Evolutionary conservation across 1,140 invertebrate genomes (phyloP).

Genomic region (Micrasema longulum): DNA sequence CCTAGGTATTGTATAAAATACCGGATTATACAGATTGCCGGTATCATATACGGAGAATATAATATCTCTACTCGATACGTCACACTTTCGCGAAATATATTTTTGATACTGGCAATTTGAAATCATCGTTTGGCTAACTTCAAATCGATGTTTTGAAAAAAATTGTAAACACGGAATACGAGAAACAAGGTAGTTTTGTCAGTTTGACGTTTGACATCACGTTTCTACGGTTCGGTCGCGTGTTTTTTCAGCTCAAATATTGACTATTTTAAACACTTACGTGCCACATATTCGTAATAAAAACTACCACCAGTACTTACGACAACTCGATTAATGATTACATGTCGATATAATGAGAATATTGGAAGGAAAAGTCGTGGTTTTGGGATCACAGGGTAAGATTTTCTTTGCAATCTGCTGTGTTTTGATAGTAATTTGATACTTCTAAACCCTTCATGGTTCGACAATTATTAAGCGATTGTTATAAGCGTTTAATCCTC

Average conservation of each 20-base stretch:
- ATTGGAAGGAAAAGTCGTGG: conserved; percentile 85
- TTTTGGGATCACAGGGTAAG: conserved; percentile 84
- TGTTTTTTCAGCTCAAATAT: not conserved
- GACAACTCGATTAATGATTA: not conserved
- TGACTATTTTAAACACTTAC: not conserved
- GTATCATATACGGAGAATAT: too few species aligned
- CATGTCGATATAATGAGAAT: conserved; percentile 70
- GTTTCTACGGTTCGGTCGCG: not conserved
- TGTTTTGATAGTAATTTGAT: conserved; percentile 37
- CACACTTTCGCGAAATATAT: too few species aligned
- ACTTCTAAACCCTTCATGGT: conserved; percentile 17
- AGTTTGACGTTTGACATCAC: conserved; percentile 21
- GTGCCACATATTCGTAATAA: not conserved
- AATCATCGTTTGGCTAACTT: too few species aligned
- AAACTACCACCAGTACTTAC: not conserved
- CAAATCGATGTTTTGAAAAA: not conserved
- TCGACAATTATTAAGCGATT: conserved; percentile 11
- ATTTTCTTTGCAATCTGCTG: conserved; percentile 51
- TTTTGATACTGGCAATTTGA: too few species aligned
- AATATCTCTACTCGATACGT: too few species aligned
- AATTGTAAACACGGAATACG: not conserved
- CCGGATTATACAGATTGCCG: too few species aligned
- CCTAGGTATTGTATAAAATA: too few species aligned
- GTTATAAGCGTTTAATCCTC: not conserved
- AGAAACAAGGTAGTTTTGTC: conserved; percentile 11